Evolutionary conservation across 2,888 invertebrate species (phyloP), one percentile per base, ranked within the genome.

Genomic region (Eupelmus urozonus): DNA sequence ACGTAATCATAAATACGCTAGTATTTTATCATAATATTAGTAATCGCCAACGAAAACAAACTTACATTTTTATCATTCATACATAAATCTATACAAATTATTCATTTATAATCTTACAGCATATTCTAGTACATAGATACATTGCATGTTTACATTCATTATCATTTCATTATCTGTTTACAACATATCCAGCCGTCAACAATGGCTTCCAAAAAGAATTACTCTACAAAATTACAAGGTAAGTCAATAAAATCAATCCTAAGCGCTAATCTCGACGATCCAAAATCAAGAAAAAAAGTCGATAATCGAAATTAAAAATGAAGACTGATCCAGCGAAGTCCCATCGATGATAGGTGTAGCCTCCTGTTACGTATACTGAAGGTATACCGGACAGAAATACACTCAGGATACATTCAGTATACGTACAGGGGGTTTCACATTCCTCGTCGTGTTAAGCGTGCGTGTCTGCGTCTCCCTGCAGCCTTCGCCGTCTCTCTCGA

Each of bases 391-490:
- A 97, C 95, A 96, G 94, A 92, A 93, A 94, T 92, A 95, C 96
- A 96, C 97, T 97, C 97, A 97, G 97, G 97, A 97, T 97, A 97
- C 97, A 97, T 97, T 97, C 97, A 97, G 97, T 97, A 97, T 97
- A 97, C 97, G 97, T 97, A 95, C 96, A 97, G 96, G 97, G 96
- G 95, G 96, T 95, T 91, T 88, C 91, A 92, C 92, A 92, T 91
- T 91, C 90, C 85, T 88, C 89, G 83, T 85, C 89, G 82, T 29
- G 74, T 13, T 18, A 16, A 51, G 11, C 11, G n/a, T 57, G 7
- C n/a, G n/a, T n/a, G n/a, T n/a, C n/a, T n/a, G n/a, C n/a, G n/a
- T n/a, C n/a, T n/a, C n/a, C n/a, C n/a, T 18, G 9, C 9, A 7
- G 20, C 2, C 53, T 20, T 20, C 20, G 18, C 20, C 11, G 18